Evolutionary conservation across 2,888 invertebrate species (phyloP), one percentile per base, ranked within the genome.

Genomic region (Tachina lurida): DNA sequence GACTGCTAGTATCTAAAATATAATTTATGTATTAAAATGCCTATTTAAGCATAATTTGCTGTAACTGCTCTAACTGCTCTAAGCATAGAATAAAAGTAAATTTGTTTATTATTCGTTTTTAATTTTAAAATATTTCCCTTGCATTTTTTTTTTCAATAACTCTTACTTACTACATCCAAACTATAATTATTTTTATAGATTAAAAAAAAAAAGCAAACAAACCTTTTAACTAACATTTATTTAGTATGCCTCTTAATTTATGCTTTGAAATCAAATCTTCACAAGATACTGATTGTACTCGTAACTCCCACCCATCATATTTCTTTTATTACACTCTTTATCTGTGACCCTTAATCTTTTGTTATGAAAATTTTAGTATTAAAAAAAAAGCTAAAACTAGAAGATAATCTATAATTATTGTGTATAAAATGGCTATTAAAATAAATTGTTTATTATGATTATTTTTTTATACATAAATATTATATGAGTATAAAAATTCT

Each of bases 371-470:
- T 70, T 49, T 43, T 39, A 12, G 54, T 19, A 65, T 47, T 45
- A 56, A 63, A 65, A 58, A 31, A 43, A 58, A 68, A 52, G 31
- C 52, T 62, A 76, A 65, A 45, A 56, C 9, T 56, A 56, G 45
- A 56, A 17, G 7, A 78, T 78, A 60, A 78, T 43, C 62, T 45
- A 62, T 71, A 71, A 71, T 79, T 54, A 62, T 63, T 22, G 54
- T 22, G 54, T 71, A 31, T 19, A 67, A 31, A 54, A 17, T 54
- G 63, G 17, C 54, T 43, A 79, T 71, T 79, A 70, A 79, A 79
- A 79, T 79, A 71, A 78, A 78, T 78, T 43, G 70, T 54, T 71
- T 62, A 71, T 79, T 58, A 43, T 63, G 60, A 71, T 78, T 63
- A 43, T 65, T 56, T 68, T n/a, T 77, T 41, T 47, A 2, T 67